Conservation (phyloP, 2,797 vertebrate genomes). For the Gallinago stenura region DNA sequence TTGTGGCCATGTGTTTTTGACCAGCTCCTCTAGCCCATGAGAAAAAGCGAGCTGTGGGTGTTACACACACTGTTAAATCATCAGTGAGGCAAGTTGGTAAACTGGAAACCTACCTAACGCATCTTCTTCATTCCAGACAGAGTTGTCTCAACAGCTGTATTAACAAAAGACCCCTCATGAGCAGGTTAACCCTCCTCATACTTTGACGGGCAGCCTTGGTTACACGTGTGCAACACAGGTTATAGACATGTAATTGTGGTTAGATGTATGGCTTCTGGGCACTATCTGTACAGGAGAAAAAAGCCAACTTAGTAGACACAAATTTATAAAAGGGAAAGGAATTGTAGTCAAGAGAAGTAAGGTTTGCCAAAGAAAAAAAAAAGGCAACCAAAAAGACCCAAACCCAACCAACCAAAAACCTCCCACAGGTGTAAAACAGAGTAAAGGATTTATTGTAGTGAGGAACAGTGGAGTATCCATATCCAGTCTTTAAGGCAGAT, state of each 20-base stretch:
- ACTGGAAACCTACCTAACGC: not conserved
- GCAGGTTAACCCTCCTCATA: not conserved
- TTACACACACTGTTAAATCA: not conserved
- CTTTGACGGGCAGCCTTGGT: not conserved
- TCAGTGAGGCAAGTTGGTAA: not conserved
- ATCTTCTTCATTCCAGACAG: not conserved
- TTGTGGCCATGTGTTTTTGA: not conserved
- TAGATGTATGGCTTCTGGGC: not conserved
- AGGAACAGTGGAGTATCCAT: not conserved
- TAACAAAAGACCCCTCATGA: not conserved
- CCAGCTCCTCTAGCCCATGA: not conserved
- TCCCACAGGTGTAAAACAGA: not conserved
- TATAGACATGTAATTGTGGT: not conserved
- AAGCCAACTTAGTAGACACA: not conserved
- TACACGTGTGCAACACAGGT: not conserved
- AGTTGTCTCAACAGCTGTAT: not conserved
- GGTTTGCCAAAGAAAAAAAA: not conserved
- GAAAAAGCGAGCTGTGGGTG: not conserved
- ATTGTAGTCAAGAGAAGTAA: not conserved
- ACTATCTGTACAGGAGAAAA: not conserved
- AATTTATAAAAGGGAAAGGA: not conserved
- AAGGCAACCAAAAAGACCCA: not conserved
- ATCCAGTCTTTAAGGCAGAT: conserved; percentile 1
- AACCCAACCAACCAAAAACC: not conserved
- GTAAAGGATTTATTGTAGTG: not conserved